Evolutionary conservation across 2,113 vertebrate species (phyloP), one percentile per base, ranked within the genome.

Genomic region (Gymnobelideus leadbeateri): DNA sequence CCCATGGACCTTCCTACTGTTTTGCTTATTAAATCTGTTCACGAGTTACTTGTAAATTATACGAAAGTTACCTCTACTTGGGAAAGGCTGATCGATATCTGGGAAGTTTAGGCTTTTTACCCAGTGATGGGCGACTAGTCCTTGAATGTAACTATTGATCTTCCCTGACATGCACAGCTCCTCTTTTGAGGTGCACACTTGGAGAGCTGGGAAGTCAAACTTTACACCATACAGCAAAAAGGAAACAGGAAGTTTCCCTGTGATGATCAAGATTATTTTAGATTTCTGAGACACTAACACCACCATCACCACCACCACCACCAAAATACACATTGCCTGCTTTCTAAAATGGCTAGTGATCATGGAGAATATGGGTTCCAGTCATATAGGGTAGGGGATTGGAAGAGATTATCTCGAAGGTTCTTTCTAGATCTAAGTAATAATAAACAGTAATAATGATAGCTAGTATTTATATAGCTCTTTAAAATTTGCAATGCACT

Each of bases 11-110:
- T 37, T 77, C 37, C 16, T 84, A 26, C 47, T 95, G 37, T 24
- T 92, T 94, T 94, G 92, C 77, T 90, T 89, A 89, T 92, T 94
- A 95, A 89, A 94, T 92, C 55, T 47, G 37, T 31, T 95, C 47
- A 37, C 19, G n/a, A 50, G 10, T 51, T 96, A 53, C 94, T 52
- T 55, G n/a, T 0, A 23, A 52, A 94, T 90, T 94, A 92, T 91
- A 91, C 94, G 91, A 92, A 51, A 91, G 50, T 93, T 92, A 47
- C 5, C 28, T 52, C 61, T 50, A 95, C 77, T 51, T 94, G 92
- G 37, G 77, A n/a, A 16, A 89, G 51, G 95, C 6, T 2, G 47
- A 92, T 92, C 50, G 4, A 50, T 90, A 43, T 93, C 37, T 52
- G 3, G 24, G 50, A 25, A 94, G 51, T 25, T 89, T 54, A 90